These are phyloP conservation scores for Geodia barretti DNA, from an alignment of 37 sponge, comb jelly and placozoan genomes.

Conservation along the genomic window DNA sequence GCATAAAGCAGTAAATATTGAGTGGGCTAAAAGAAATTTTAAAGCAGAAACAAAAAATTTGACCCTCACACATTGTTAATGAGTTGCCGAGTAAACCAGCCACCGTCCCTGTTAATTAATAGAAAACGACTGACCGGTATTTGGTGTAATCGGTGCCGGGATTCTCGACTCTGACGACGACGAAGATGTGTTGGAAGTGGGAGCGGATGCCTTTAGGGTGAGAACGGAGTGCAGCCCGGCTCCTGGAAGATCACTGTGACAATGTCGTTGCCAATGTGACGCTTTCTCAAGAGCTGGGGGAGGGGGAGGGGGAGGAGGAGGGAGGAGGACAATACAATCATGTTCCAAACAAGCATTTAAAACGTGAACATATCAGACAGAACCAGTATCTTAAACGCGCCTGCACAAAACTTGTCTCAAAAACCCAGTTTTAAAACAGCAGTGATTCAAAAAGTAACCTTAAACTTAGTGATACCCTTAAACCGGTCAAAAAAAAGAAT, in stretches of 20 bases:
- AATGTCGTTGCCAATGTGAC: conserved; percentile 99
- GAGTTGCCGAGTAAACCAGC: background rate
- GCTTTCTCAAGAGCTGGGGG: conserved; percentile 82
- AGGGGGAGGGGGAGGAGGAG: background rate
- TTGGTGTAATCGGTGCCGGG: conserved; percentile 49
- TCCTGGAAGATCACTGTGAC: conserved; percentile 98
- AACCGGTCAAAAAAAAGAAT: no score
- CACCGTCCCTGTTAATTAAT: background rate
- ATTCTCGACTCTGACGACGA: conserved; percentile 80
- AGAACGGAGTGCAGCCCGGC: conserved; percentile 83
- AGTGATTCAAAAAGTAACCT: no score
- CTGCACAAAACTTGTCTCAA: no score
- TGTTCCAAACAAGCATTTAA: conserved; percentile 8
- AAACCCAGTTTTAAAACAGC: no score
- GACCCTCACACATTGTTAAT: no score
- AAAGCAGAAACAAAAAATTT: no score
- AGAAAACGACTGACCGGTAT: conserved; percentile 56
- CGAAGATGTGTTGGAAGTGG: conserved; percentile 96
- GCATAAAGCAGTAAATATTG: no score
- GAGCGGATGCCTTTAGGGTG: conserved; percentile 84
- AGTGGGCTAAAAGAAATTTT: no score
- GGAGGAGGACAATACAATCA: background rate
- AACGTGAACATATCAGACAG: background rate
- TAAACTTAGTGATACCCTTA: no score
- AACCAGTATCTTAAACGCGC: no score